Conservation (phyloP, 30 jellyfish, hydroid and myxozoan species). For the Pelagia noctiluca region DNA sequence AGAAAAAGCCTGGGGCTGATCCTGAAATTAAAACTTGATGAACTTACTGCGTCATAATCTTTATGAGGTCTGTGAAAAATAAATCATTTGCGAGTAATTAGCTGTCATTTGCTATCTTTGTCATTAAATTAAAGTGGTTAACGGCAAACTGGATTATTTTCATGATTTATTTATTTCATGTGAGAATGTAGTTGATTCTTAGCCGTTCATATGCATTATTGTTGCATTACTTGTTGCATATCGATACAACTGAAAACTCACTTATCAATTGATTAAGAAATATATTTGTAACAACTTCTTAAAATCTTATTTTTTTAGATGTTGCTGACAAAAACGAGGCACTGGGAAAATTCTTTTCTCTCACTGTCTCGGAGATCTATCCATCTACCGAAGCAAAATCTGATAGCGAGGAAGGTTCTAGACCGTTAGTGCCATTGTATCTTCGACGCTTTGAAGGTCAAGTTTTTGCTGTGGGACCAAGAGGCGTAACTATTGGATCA, state of each 20-base stretch:
- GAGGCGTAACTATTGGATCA: slow-evolving; percentile 88
- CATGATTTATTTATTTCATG: background rate
- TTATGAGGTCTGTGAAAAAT: too few relatives aligned
- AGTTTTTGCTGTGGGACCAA: slow-evolving; percentile 70
- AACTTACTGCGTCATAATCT: too few relatives aligned
- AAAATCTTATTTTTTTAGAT: slow-evolving; percentile 2
- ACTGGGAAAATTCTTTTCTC: slow-evolving; percentile 31
- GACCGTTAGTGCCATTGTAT: slow-evolving; percentile 61
- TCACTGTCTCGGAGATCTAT: slow-evolving; percentile 25
- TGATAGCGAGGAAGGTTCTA: slow-evolving; percentile 19
- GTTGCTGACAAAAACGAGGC: slow-evolving; percentile 38
- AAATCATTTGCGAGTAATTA: too few relatives aligned
- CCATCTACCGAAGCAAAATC: slow-evolving; percentile 6
- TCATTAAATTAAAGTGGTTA: background rate
- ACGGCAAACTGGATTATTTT: background rate
- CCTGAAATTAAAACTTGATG: too few relatives aligned
- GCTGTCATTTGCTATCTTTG: too few relatives aligned
- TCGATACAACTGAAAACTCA: background rate
- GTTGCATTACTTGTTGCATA: too few relatives aligned
- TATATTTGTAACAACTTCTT: background rate
- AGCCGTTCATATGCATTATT: too few relatives aligned
- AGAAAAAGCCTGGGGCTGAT: too few relatives aligned
- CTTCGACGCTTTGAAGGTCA: slow-evolving; percentile 82
- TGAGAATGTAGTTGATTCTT: too few relatives aligned
- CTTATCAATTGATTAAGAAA: background rate